Percentiles rank a stretch among this genome's conserved stretches.
Evolutionary conservation across 1,140 invertebrate species (phyloP).

Genomic region (Paracyclopina nana): DNA sequence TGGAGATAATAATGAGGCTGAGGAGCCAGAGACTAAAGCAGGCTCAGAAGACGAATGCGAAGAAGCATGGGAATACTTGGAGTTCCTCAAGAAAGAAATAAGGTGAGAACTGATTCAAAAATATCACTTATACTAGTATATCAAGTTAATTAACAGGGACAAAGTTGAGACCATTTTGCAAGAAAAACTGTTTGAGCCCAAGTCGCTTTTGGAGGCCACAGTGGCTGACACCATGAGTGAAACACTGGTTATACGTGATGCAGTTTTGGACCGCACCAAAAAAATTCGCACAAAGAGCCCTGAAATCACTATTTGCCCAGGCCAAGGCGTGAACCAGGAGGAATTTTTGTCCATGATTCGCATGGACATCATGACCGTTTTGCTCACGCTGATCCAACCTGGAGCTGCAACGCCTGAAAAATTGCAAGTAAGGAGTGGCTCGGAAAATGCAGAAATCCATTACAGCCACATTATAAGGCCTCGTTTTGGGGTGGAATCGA

Average conservation of each 20-base stretch:
- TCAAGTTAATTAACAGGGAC: background rate
- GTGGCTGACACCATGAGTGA: constrained; percentile 6
- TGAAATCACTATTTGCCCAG: constrained; percentile 8
- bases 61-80: constrained; percentile 13
- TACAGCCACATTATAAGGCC: too few relatives aligned
- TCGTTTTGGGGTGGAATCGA: too few relatives aligned
- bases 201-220: constrained; percentile 9
- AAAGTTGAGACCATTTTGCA: constrained; percentile 10
- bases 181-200: constrained; percentile 9
- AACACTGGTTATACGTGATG: constrained; percentile 1
- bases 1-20: too few relatives aligned
- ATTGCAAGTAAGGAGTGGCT: too few relatives aligned
- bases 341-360: constrained; percentile 7
- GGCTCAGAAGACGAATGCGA: constrained; percentile 7
- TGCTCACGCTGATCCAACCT: constrained; percentile 2
- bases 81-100: constrained; percentile 11
- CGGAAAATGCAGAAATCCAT: too few relatives aligned
- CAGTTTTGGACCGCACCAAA: constrained; percentile 2
- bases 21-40: too few relatives aligned
- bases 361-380: constrained; percentile 11
- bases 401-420: constrained; percentile 8
- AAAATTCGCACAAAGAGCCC: background rate
- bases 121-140: background rate
- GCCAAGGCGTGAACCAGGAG: constrained; percentile 9
- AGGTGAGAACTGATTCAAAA: background rate